phyloP scores from a whole-genome alignment of 64 coral and sea anemone species.

The Platygyra sinensis region DNA sequence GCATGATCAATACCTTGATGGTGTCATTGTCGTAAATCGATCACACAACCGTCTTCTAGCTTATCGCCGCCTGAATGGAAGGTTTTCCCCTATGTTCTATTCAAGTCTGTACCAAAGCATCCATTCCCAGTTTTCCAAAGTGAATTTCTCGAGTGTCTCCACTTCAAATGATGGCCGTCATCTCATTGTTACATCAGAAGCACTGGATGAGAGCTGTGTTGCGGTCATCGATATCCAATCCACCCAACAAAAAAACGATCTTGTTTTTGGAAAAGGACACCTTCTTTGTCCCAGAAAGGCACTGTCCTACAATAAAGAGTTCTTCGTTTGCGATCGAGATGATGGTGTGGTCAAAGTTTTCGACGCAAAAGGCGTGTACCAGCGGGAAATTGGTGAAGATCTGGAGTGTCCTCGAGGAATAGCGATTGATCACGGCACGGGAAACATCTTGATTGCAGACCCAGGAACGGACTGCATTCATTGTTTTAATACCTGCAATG shows the following conservation, averaged over 20 bases:
- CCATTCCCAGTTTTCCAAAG: background rate
- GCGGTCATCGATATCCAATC: background rate
- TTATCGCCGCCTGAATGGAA: background rate
- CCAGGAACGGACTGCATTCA: conserved; percentile 12
- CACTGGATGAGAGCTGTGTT: conserved; percentile 23
- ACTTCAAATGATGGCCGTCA: background rate
- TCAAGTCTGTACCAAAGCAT: background rate
- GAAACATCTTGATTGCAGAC: conserved; percentile 24
- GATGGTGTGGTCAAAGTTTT: conserved; percentile 19
- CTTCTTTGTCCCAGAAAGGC: conserved; percentile 31
- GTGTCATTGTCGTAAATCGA: conserved; percentile 15
- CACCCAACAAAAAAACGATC: background rate
- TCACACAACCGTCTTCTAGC: conserved; percentile 26
- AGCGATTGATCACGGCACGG: background rate
- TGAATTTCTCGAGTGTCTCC: conserved; percentile 5
- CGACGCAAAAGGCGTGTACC: background rate
- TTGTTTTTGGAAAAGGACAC: conserved; percentile 4
- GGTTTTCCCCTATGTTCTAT: conserved; percentile 13
- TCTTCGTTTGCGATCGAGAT: conserved; percentile 20
- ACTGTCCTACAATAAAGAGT: background rate
- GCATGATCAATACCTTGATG: conserved; percentile 12
- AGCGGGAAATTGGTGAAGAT: conserved; percentile 31
- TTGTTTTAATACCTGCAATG: background rate
- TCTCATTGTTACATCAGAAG: conserved; percentile 18
- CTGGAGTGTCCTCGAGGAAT: conserved; percentile 27